These are phyloP conservation scores for Protobothrops mucrosquamatus DNA, from an alignment of 2,113 vertebrate species.

Conservation along the genomic window DNA sequence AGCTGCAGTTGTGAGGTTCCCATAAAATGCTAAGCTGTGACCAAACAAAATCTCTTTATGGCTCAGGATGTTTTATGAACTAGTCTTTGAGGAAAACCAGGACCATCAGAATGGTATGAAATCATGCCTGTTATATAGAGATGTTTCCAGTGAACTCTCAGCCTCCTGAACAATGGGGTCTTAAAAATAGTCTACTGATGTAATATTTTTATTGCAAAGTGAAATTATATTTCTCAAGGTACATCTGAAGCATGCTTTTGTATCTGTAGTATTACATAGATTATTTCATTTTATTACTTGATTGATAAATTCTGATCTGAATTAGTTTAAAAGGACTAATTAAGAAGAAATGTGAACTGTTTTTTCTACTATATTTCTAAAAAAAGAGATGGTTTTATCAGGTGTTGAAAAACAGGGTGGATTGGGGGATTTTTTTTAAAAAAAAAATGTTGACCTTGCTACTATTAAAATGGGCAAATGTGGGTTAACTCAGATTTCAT, in stretches of 20 bases:
- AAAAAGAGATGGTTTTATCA: neutral
- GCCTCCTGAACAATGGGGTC: neutral
- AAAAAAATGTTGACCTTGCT: neutral
- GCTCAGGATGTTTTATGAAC: neutral
- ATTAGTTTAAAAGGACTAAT: conserved; percentile 52
- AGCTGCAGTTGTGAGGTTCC: neutral
- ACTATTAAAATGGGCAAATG: conserved; percentile 4
- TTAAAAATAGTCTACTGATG: conserved; percentile 30
- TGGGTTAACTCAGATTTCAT: conserved; percentile 22
- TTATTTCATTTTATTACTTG: conserved; percentile 54
- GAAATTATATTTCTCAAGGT: conserved; percentile 18
- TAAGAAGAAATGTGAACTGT: conserved; percentile 47
- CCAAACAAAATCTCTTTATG: neutral
- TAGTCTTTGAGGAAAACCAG: neutral
- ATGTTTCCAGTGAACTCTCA: neutral
- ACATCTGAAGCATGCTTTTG: neutral
- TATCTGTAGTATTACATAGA: neutral
- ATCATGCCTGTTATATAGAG: neutral
- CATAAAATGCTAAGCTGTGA: neutral
- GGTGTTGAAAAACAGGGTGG: neutral
- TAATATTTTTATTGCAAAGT: conserved; percentile 26
- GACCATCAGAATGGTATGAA: neutral
- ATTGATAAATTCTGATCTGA: conserved; percentile 44
- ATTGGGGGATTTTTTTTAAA: neutral
- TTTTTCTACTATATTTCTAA: conserved; percentile 13